Evolutionary conservation across 2,113 vertebrate species (phyloP), one percentile per base, ranked within the genome.

Genomic region (Lasiurus borealis): DNA sequence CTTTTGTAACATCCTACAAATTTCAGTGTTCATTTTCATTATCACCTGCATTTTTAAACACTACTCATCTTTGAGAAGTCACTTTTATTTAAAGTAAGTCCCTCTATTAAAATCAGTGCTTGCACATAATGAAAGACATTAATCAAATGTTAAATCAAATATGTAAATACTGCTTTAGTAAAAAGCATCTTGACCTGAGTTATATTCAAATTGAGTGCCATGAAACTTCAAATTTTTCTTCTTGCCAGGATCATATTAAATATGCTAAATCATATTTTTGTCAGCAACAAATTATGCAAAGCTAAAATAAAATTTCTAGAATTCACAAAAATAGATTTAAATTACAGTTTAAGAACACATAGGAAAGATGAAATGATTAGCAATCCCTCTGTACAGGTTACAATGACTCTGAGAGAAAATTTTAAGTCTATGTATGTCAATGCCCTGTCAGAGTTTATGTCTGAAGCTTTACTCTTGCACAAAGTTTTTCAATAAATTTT

Each of bases 101-200:
- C 59, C 23, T 59, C 62, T 90, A 15, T 66, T 71, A 84, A 69
- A 87, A 54, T 80, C 18, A 73, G 6, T 62, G 21, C 2, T 16
- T 73, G 4, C 18, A 12, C 10, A 46, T 82, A 82, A 54, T 78
- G 69, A 93, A 91, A 82, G n/a, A 7, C 4, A 46, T 83, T 86
- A 82, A 88, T 85, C 21, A 48, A 82, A 82, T 85, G 11, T n/a
- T 92, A 29, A 86, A 88, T 73, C 46, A 94, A 93, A 91, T 83
- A 71, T 91, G 54, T 93, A 90, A 88, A 87, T 64, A 52, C 10
- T 75, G 14, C 31, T 69, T 96, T 75, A 72, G 9, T 90, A 10
- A 59, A 94, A 94, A 94, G 15, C 7, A 62, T 69, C 57, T 95
- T 91, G 44, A 91, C 29, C 18, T 83, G 88, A 88, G 3, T 72